phyloP scores from a whole-genome alignment of 1,140 invertebrate species.

The Popillia japonica region DNA sequence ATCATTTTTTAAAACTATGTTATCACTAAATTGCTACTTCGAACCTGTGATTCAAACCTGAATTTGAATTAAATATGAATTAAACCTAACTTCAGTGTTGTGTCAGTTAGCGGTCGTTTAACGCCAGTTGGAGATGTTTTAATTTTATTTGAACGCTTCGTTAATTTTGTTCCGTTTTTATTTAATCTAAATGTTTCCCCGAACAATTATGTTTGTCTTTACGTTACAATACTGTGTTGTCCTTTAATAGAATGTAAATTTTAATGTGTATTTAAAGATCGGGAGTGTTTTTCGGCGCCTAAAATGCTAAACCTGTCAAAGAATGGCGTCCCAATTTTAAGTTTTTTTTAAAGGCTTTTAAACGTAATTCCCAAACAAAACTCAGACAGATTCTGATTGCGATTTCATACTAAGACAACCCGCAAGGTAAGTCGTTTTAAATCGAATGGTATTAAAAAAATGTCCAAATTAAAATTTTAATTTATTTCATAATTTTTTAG shows the following conservation, averaged over 20 bases:
- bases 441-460: too few relatives aligned
- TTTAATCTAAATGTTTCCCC: neutral
- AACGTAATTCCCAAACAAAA: too few relatives aligned
- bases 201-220: neutral
- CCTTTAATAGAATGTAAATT: neutral
- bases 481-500: neutral
- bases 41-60: too few relatives aligned
- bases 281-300: neutral
- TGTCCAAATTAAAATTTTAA: too few relatives aligned
- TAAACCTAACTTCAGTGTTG: slow-evolving; percentile 3
- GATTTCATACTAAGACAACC: too few relatives aligned
- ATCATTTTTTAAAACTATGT: too few relatives aligned
- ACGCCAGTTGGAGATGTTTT: neutral
- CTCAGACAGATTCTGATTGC: too few relatives aligned
- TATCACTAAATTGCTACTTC: too few relatives aligned
- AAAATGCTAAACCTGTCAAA: slow-evolving; percentile 20
- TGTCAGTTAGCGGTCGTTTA: neutral
- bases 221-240: neutral
- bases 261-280: neutral
- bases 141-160: neutral
- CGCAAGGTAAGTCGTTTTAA: too few relatives aligned
- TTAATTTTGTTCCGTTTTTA: neutral
- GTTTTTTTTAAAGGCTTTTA: neutral
- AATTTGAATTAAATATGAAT: too few relatives aligned
- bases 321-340: slow-evolving; percentile 15